Percentiles rank a stretch among this genome's conserved stretches.
These are phyloP conservation scores for Zosterops lateralis DNA, from an alignment of 2,113 vertebrate species.

Conservation along the genomic window DNA sequence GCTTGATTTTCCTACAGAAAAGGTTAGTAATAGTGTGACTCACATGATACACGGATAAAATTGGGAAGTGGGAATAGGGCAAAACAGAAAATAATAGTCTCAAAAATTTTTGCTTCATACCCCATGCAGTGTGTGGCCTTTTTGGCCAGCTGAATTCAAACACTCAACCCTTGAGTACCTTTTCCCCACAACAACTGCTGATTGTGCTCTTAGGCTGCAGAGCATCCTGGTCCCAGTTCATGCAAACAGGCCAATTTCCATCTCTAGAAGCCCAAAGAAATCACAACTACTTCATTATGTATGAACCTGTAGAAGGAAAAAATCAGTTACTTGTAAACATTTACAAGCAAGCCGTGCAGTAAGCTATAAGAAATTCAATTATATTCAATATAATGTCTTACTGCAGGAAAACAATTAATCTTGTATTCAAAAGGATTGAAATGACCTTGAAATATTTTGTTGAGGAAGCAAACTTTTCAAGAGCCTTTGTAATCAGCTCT, in stretches of 20 bases:
- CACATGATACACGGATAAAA: background rate
- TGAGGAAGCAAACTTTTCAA: slow-evolving; percentile 10
- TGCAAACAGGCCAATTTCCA: background rate
- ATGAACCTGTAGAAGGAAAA: background rate
- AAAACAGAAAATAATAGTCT: background rate
- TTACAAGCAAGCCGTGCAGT: background rate
- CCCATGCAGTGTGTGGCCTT: fast-evolving
- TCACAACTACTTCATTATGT: background rate
- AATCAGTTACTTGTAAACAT: background rate
- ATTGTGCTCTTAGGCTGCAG: background rate
- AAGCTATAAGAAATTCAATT: background rate
- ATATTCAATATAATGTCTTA: background rate
- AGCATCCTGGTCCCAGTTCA: background rate
- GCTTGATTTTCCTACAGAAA: background rate
- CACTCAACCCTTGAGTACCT: background rate
- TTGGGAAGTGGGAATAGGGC: background rate
- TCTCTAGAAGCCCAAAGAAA: background rate
- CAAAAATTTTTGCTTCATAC: background rate
- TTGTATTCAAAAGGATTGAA: slow-evolving; percentile 4
- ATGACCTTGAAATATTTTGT: background rate
- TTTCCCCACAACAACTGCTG: background rate
- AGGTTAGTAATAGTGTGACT: background rate
- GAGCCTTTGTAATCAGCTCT: slow-evolving; percentile 32
- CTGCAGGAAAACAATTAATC: slow-evolving; percentile 20
- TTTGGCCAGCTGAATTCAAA: background rate